Evolutionary conservation across 1,140 invertebrate genomes (phyloP), one percentile per base, ranked within the genome.

Genomic region (Brachionus calyciflorus): DNA sequence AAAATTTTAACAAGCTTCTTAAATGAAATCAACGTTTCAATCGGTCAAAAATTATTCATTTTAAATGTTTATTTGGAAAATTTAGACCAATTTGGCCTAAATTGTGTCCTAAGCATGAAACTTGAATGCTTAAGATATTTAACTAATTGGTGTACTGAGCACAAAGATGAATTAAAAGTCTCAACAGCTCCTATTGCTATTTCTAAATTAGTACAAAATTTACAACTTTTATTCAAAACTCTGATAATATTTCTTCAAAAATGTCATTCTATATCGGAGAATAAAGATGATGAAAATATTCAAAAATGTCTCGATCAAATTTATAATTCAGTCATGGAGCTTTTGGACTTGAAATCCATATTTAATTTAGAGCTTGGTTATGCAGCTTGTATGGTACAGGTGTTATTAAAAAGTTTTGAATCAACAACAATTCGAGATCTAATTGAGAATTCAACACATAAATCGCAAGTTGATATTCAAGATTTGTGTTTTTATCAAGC

Each of bases 191-290:
- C 69, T 7, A 73, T 73, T 30, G 44, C n/a, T 24, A 51, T 49
- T 21, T 73, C 69, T 3, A 49, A 73, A 49, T n/a, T 37, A 10
- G 37, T 73, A 6, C 30, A 33, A 51, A 73, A 49, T 51, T 26
- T 73, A 40, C 69, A 73, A 12, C 69, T 73, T 51, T 37, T 73
- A 26, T 73, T 73, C 51, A 73, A 73, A 55, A 73, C 46, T 40
- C 19, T 55, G 51, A 73, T 73, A 14, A 51, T 73, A 30, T 73
- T 51, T 51, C 14, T 73, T 3, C 69, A 73, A 73, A 73, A 73
- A 55, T 51, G 44, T 46, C n/a, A 40, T 24, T 17, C 5, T 49
- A 7, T 19, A n/a, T 44, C 37, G 3, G 7, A 26, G 6, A n/a
- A 21, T 5, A 65, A 24, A 44, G 60, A 44, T 40, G 19, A 51